Evolutionary conservation across 2,113 vertebrate species (phyloP).

Genomic region (Cryptomyrus ogoouensis): DNA sequence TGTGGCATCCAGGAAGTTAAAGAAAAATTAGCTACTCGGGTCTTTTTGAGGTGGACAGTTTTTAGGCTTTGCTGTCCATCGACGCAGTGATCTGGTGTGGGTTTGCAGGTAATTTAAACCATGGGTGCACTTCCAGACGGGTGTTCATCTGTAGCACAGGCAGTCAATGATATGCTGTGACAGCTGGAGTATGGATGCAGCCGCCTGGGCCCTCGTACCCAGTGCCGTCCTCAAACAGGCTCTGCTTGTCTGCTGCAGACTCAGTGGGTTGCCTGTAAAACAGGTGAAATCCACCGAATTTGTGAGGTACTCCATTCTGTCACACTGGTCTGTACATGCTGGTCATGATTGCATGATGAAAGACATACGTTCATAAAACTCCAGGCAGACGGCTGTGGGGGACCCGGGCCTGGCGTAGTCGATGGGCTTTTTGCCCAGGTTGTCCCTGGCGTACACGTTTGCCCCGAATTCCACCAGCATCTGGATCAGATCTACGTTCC

Average conservation of each 20-base stretch:
- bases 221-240: constrained; percentile 62
- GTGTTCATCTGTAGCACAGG: constrained; percentile 64
- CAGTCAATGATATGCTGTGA: constrained; percentile 65
- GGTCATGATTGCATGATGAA: background rate
- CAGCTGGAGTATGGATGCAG: constrained; percentile 62
- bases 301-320: background rate
- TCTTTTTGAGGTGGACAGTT: background rate
- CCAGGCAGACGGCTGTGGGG: constrained; percentile 57
- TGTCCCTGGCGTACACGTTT: constrained; percentile 71
- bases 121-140: background rate
- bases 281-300: background rate
- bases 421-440: constrained; percentile 63
- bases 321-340: background rate
- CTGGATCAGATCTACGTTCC: constrained; percentile 68
- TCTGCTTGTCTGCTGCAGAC: constrained; percentile 79
- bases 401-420: constrained; percentile 71
- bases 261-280: constrained; percentile 66
- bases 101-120: background rate
- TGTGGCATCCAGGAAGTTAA: background rate
- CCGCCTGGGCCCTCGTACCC: constrained; percentile 58
- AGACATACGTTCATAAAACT: constrained; percentile 71
- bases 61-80: background rate
- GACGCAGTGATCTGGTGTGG: background rate
- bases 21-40: background rate
- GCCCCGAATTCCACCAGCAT: constrained; percentile 82